These are phyloP conservation scores for Ondatra zibethicus DNA, from an alignment of 2,113 vertebrate genomes.

Conservation along the genomic window DNA sequence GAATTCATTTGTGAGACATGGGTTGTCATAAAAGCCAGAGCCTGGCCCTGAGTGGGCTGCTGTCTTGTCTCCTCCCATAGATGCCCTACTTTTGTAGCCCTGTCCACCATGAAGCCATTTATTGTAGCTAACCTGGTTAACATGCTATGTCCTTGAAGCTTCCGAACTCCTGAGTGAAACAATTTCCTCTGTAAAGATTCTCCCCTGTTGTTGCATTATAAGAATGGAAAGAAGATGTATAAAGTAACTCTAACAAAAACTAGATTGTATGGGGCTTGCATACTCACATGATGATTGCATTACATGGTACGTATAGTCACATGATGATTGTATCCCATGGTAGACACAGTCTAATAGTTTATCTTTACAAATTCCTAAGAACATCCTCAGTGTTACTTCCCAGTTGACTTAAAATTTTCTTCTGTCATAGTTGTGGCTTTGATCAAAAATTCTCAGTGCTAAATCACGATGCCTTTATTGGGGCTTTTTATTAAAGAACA, in stretches of 20 bases:
- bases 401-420: background rate
- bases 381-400: background rate
- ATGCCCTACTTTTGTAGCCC: rapidly evolving
- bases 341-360: background rate
- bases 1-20: background rate
- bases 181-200: background rate
- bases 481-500: background rate
- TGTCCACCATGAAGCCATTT: too few species aligned
- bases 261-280: too few species aligned
- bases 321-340: background rate
- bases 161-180: background rate
- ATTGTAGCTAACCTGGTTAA: background rate
- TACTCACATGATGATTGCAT: background rate
- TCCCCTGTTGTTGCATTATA: background rate
- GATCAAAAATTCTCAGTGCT: background rate
- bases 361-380: background rate
- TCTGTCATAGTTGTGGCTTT: background rate
- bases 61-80: background rate
- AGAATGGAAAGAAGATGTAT: background rate
- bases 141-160: rapidly evolving
- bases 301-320: background rate
- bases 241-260: background rate
- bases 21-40: background rate
- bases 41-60: background rate
- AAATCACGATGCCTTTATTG: background rate